Evolutionary conservation across 1,140 invertebrate genomes (phyloP).

Genomic region (Drosophila littoralis): DNA sequence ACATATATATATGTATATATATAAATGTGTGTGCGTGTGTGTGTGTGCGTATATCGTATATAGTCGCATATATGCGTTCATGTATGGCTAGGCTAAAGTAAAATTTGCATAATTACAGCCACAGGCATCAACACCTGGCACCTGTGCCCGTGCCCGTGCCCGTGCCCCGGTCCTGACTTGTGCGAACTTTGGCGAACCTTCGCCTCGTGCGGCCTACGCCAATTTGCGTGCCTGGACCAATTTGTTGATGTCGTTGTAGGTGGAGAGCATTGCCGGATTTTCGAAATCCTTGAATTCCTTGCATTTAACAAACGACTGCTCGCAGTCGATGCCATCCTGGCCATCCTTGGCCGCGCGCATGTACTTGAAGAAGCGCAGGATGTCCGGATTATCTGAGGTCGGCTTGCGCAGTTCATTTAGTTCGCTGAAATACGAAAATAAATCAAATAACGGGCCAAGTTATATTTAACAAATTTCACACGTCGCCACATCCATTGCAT

Average conservation of each 20-base stretch:
- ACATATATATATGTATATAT: conserved; percentile 16
- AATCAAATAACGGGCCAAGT: conserved; percentile 4
- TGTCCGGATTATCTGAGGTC: conserved; percentile 92
- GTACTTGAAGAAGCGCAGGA: conserved; percentile 93
- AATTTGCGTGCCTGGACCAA: conserved; percentile 91
- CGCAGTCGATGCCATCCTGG: conserved; percentile 90
- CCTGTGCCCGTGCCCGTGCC: conserved; percentile 7
- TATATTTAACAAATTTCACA: not conserved
- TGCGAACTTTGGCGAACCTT: conserved; percentile 24
- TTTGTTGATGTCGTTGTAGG: conserved; percentile 94
- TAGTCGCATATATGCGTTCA: conserved; percentile 11
- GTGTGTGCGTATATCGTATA: not conserved
- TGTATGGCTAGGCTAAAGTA: conserved; percentile 72
- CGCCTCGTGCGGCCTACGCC: conserved; percentile 49
- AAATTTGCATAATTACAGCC: conserved; percentile 76
- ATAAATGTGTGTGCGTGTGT: not conserved
- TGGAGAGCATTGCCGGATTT: conserved; percentile 92
- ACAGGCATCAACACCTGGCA: conserved; percentile 39
- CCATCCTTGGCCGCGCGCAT: conserved; percentile 95
- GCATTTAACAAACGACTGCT: conserved; percentile 86
- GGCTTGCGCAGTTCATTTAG: conserved; percentile 92
- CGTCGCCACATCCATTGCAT: conserved; percentile 32
- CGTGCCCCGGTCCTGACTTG: conserved; percentile 54
- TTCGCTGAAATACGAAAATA: conserved; percentile 86
- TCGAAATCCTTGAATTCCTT: conserved; percentile 86